Conservation (phyloP, 2,797 vertebrate genomes). For the Myotis pilosus region DNA sequence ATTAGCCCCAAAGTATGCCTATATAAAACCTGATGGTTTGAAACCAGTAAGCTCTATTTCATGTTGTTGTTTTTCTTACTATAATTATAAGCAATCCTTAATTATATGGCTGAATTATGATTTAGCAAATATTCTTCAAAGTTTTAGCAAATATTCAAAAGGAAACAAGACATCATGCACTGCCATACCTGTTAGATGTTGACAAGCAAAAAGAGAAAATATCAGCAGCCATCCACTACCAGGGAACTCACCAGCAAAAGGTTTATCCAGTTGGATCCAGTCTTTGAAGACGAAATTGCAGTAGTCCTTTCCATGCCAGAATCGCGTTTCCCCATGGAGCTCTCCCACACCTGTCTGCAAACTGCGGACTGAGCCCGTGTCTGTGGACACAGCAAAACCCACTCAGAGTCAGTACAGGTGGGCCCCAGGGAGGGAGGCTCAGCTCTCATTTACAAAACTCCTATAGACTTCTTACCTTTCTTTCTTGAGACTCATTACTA, state of each 20-base stretch:
- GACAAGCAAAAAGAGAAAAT: neutral
- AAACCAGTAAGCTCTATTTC: neutral
- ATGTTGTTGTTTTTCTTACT: neutral
- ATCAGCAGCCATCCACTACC: too few relatives aligned
- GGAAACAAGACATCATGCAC: neutral
- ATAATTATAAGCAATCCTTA: neutral
- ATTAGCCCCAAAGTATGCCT: neutral
- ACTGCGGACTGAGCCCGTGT: constrained; percentile 83
- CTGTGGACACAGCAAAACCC: constrained; percentile 76
- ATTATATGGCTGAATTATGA: neutral
- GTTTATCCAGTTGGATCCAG: constrained; percentile 98
- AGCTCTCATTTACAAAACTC: neutral
- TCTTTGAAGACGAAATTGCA: constrained; percentile 99
- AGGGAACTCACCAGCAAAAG: constrained; percentile 93
- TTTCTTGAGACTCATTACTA: neutral
- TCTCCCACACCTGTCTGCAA: constrained; percentile 89
- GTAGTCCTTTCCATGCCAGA: constrained; percentile 99
- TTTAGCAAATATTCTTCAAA: neutral
- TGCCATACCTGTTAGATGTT: neutral
- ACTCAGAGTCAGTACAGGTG: neutral
- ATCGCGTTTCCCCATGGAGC: constrained; percentile 92
- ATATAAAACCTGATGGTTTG: neutral
- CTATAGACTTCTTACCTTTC: neutral
- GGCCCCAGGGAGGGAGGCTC: neutral
- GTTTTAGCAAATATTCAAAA: neutral